These are phyloP conservation scores for Pluvialis apricaria DNA, from an alignment of 2,113 vertebrate genomes.

Conservation along the genomic window DNA sequence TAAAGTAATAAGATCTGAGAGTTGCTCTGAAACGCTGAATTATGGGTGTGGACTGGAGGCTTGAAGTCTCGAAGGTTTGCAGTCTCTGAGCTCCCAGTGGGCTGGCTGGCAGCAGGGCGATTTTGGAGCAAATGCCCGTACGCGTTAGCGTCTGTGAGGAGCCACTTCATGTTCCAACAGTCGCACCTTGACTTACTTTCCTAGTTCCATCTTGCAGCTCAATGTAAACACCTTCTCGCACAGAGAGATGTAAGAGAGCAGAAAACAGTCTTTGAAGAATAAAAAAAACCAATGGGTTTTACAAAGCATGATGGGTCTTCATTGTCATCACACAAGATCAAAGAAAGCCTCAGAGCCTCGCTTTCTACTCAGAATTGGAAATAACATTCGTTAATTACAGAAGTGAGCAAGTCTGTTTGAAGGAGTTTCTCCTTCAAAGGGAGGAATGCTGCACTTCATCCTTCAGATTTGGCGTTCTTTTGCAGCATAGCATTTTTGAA, in stretches of 20 bases:
- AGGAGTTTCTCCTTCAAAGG: conserved; percentile 24
- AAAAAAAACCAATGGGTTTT: background rate
- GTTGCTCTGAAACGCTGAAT: background rate
- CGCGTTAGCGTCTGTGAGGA: background rate
- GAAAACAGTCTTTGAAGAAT: conserved; percentile 41
- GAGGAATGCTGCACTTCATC: background rate
- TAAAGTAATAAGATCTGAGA: background rate
- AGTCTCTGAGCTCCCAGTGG: background rate
- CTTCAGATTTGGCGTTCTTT: background rate
- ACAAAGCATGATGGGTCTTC: conserved; percentile 9
- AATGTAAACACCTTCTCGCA: background rate
- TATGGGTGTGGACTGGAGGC: conserved; percentile 32
- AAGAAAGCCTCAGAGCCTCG: background rate
- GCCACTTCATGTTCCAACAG: background rate
- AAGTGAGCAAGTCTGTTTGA: conserved; percentile 18
- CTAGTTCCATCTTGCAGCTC: conserved; percentile 10
- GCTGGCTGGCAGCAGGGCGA: background rate
- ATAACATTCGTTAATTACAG: conserved; percentile 45
- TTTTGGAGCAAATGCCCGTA: background rate
- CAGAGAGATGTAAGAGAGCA: background rate
- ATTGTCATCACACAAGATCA: conserved; percentile 37
- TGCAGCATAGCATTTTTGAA: background rate
- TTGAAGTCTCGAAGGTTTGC: background rate
- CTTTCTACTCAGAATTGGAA: conserved; percentile 34
- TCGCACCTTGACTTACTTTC: background rate